Percentiles rank a stretch among this genome's conserved stretches.
These are phyloP conservation scores for Cordilura impudica DNA, from an alignment of 2,888 invertebrate species.

Conservation along the genomic window DNA sequence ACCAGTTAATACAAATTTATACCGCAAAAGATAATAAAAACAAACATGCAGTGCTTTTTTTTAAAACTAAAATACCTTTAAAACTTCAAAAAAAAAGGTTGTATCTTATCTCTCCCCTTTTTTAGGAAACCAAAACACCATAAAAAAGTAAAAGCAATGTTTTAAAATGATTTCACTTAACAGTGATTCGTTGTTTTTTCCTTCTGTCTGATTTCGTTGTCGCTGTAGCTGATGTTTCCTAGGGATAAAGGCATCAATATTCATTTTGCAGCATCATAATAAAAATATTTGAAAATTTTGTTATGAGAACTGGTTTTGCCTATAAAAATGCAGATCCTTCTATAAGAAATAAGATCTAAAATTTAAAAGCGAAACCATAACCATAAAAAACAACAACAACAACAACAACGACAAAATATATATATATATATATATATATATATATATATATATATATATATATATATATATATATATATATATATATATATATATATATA, in stretches of 20 bases:
- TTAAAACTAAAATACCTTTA: neutral
- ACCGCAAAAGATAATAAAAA: constrained; percentile 18
- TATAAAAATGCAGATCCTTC: neutral
- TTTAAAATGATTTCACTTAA: constrained; percentile 26
- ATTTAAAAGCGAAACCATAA: constrained; percentile 54
- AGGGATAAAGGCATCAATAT: constrained; percentile 2
- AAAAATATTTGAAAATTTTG: constrained; percentile 12
- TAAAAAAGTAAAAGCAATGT: constrained; percentile 44
- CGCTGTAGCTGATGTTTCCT: constrained; percentile 17
- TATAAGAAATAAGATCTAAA: constrained; percentile 31
- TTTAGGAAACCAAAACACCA: neutral
- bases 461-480: too few species aligned
- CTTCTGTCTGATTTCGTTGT: neutral
- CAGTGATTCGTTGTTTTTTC: constrained; percentile 47
- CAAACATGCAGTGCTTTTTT: too few species aligned
- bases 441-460: too few species aligned
- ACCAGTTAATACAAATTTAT: neutral
- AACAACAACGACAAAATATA: neutral
- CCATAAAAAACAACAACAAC: neutral
- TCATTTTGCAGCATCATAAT: constrained; percentile 9
- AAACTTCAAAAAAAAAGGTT: neutral
- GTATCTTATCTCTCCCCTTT: neutral
- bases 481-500: too few species aligned
- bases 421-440: too few species aligned
- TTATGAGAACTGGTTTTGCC: constrained; percentile 54